Evolutionary conservation across 2,797 vertebrate species (phyloP).

Genomic region (Odontamblyopus rebecca): DNA sequence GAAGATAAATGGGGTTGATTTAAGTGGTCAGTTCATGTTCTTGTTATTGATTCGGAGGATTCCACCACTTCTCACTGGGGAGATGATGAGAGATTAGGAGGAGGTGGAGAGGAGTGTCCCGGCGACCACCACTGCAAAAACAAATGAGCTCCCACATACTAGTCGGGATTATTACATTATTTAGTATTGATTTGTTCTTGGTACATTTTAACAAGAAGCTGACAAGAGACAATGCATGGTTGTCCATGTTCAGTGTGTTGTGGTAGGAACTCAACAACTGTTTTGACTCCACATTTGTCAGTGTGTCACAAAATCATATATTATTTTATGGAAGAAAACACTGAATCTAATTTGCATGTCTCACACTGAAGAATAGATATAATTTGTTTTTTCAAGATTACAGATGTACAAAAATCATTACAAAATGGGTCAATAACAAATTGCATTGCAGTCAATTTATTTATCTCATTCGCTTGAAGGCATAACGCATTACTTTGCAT

Average conservation of each 20-base stretch:
- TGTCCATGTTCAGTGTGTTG: constrained; percentile 44
- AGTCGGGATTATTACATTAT: constrained; percentile 77
- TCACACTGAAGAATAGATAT: background rate
- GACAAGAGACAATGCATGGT: constrained; percentile 40
- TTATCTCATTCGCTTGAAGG: constrained; percentile 35
- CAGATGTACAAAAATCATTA: constrained; percentile 37
- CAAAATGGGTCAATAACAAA: constrained; percentile 45
- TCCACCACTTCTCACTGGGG: constrained; percentile 61
- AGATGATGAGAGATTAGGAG: constrained; percentile 72
- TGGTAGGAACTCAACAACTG: constrained; percentile 51
- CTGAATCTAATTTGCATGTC: background rate
- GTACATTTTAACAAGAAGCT: constrained; percentile 62
- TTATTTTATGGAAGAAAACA: background rate
- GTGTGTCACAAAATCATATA: background rate
- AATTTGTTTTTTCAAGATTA: constrained; percentile 30
- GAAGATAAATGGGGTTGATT: constrained; percentile 75
- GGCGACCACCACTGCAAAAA: constrained; percentile 69
- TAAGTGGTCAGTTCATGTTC: constrained; percentile 77
- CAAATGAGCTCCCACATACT: constrained; percentile 73
- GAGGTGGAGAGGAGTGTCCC: constrained; percentile 59
- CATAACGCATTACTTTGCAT: constrained; percentile 41
- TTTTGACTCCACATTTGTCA: constrained; percentile 53
- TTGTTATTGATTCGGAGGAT: constrained; percentile 75
- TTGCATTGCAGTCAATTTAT: constrained; percentile 50
- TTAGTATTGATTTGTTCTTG: constrained; percentile 67